These are phyloP conservation scores for Carpatolechia fugitivella DNA, from an alignment of 2,888 invertebrate species.

Conservation along the genomic window DNA sequence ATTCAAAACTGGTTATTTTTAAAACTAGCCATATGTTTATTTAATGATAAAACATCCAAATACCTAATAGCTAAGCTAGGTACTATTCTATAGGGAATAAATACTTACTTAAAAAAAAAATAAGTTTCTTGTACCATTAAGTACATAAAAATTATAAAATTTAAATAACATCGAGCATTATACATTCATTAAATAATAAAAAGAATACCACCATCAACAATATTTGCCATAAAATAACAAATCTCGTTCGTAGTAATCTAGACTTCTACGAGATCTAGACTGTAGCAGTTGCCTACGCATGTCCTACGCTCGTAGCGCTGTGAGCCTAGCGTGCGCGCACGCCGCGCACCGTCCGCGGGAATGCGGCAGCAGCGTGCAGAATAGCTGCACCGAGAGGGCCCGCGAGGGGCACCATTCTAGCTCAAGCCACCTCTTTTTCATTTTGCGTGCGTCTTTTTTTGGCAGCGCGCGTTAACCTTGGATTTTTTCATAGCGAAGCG, in stretches of 20 bases:
- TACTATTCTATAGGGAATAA: too few relatives aligned
- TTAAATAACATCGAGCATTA: too few relatives aligned
- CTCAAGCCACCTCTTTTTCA: constrained; percentile 74
- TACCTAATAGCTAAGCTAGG: too few relatives aligned
- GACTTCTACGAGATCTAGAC: constrained; percentile 3
- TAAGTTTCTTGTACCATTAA: too few relatives aligned
- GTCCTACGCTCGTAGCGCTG: constrained; percentile 13
- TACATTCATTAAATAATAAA: too few relatives aligned
- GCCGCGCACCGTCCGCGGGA: constrained; percentile 17
- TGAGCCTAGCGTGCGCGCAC: not conserved
- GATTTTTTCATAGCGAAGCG: constrained; percentile 77
- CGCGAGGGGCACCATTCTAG: constrained; percentile 69
- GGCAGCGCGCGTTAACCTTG: constrained; percentile 79
- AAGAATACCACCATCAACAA: too few relatives aligned
- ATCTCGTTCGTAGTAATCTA: constrained; percentile 1
- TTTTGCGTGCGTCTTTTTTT: constrained; percentile 79
- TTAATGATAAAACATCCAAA: too few relatives aligned
- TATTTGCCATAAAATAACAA: not conserved
- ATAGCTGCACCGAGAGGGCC: constrained; percentile 64
- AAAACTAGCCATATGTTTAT: too few relatives aligned
- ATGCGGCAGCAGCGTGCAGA: constrained; percentile 54
- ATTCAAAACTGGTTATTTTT: too few relatives aligned
- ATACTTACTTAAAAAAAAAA: too few relatives aligned
- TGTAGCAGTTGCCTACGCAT: constrained; percentile 3
- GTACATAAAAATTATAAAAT: too few relatives aligned